Percentiles rank a stretch among this genome's conserved stretches.
These are phyloP conservation scores for Drosophila paracracens DNA, from an alignment of 2,888 invertebrate species.

Conservation along the genomic window DNA sequence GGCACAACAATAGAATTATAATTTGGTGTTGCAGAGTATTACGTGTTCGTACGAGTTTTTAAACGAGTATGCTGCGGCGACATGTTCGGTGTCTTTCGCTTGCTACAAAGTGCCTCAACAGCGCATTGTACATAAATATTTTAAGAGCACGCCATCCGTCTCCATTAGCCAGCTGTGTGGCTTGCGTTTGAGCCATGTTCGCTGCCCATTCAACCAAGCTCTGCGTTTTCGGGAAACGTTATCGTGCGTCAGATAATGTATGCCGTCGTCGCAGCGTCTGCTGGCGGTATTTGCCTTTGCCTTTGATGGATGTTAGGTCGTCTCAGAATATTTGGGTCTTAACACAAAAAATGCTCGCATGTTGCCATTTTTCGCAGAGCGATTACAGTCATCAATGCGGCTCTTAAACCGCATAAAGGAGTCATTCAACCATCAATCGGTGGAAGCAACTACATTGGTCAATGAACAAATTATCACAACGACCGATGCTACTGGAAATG, in stretches of 20 bases:
- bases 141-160: slow-evolving; percentile 65
- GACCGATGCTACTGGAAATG: slow-evolving; percentile 22
- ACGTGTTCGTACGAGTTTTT: slow-evolving; percentile 25
- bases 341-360: slow-evolving; percentile 30
- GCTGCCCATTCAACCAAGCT: slow-evolving; percentile 27
- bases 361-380: slow-evolving; percentile 60
- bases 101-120: slow-evolving; percentile 49
- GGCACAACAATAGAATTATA: slow-evolving; percentile 36
- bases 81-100: slow-evolving; percentile 30
- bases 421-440: slow-evolving; percentile 55
- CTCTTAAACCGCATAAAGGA: slow-evolving; percentile 62
- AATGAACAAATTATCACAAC: slow-evolving; percentile 50
- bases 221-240: slow-evolving; percentile 44
- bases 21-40: slow-evolving; percentile 37
- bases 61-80: slow-evolving; percentile 33
- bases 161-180: slow-evolving; percentile 63
- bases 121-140: slow-evolving; percentile 60
- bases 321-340: slow-evolving; percentile 1
- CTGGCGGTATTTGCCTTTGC: slow-evolving; percentile 27
- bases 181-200: slow-evolving; percentile 20
- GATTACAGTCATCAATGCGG: slow-evolving; percentile 58
- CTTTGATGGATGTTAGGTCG: slow-evolving; percentile 49
- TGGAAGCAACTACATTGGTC: slow-evolving; percentile 34
- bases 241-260: slow-evolving; percentile 56
- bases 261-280: slow-evolving; percentile 24